These are phyloP conservation scores for Zonotrichia albicollis DNA, from an alignment of 2,797 vertebrate genomes.

Conservation along the genomic window DNA sequence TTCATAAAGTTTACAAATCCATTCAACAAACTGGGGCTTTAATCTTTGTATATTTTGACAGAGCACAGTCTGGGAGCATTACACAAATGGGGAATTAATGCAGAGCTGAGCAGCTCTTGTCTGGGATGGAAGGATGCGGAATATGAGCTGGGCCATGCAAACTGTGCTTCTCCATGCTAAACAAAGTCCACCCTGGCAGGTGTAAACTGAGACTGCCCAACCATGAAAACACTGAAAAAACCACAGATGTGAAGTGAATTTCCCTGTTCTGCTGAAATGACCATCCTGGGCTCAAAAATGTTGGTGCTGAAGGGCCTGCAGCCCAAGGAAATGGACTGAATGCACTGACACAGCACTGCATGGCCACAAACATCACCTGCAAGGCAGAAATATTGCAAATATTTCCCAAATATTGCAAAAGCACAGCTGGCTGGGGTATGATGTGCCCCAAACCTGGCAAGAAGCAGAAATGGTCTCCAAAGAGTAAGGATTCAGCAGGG, in stretches of 20 bases:
- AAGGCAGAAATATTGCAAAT: background rate
- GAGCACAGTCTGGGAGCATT: background rate
- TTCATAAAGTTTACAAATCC: slow-evolving; percentile 23
- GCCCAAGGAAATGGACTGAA: background rate
- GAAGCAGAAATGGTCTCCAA: background rate
- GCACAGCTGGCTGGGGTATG: rapidly evolving
- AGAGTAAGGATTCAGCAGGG: background rate
- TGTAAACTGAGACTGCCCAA: background rate
- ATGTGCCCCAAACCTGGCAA: background rate
- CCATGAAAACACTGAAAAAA: background rate
- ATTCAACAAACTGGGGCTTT: slow-evolving; percentile 2
- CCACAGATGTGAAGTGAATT: background rate
- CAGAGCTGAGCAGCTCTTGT: background rate
- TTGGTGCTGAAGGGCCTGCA: background rate
- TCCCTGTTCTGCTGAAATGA: background rate
- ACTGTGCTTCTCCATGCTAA: background rate
- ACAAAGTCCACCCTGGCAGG: background rate
- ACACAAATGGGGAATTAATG: background rate
- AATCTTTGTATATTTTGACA: slow-evolving; percentile 32
- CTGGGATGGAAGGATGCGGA: rapidly evolving
- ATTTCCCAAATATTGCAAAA: background rate
- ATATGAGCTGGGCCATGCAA: background rate
- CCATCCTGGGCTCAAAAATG: background rate
- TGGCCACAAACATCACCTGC: background rate
- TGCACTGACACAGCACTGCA: background rate